These are phyloP conservation scores for Toxotes chatareus DNA, from an alignment of 2,113 vertebrate species.

Conservation along the genomic window DNA sequence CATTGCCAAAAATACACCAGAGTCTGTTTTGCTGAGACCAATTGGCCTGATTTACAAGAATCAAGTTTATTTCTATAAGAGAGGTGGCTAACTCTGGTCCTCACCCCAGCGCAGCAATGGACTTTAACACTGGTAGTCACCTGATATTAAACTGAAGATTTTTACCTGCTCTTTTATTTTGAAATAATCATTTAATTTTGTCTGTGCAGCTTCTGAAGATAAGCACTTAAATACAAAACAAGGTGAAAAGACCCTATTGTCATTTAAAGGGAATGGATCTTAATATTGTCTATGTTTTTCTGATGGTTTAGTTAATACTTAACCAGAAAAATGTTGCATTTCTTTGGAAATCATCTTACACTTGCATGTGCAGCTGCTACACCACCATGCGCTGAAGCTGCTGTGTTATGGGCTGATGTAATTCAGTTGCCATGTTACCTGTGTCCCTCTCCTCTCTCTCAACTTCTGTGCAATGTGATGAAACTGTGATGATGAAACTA, in stretches of 20 bases:
- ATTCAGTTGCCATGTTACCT: constrained; percentile 49
- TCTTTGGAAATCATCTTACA: background rate
- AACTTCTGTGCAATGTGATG: constrained; percentile 41
- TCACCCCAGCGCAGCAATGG: background rate
- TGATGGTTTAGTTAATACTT: background rate
- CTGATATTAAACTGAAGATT: background rate
- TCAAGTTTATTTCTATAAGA: background rate
- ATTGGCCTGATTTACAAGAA: background rate
- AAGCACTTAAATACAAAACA: too few relatives aligned
- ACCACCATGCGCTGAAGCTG: background rate
- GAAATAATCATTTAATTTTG: too few relatives aligned
- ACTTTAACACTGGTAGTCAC: background rate
- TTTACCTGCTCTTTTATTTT: too few relatives aligned
- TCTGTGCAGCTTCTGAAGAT: too few relatives aligned
- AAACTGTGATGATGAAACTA: constrained; percentile 68
- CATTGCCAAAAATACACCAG: background rate
- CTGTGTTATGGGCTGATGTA: constrained; percentile 57
- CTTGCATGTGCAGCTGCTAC: background rate
- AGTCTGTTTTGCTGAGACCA: too few relatives aligned
- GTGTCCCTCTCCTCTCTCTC: background rate
- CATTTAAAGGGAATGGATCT: background rate
- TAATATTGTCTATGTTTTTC: background rate
- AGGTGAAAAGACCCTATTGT: too few relatives aligned
- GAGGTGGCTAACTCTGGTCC: background rate
- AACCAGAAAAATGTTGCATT: background rate